Base-by-base conservation (phyloP, 2,888 invertebrate species). In the Apamea sordens region DNA sequence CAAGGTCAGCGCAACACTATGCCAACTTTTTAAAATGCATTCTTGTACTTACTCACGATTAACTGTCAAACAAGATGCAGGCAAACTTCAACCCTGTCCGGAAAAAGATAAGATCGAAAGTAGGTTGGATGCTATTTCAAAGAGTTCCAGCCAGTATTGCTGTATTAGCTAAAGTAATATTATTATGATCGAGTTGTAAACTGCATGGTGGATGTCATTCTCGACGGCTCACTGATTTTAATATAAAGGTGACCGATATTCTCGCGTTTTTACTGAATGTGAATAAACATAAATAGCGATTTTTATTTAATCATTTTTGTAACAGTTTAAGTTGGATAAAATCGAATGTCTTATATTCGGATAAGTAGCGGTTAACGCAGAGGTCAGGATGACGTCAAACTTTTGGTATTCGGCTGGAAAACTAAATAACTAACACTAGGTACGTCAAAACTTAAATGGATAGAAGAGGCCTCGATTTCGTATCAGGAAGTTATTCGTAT, bases 1-100 rank as follows among this genome's bases (percentile, higher is more conserved):
- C 85, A 89, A 89, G 88, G 89, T 86, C 78, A 78, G 67, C 75
- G 15, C 86, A 83, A 56, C 88, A 86, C 88, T 89, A 89, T 44
- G 82, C 74, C 70, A 69, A 85, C 75, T 83, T 88, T 89, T 86
- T 78, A 68, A 88, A 85, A 86, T 88, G 86, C 86, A 88, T 82
- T 76, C 71, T 44, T 79, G 28, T 53, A 63, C 36, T 53, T 53
- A 63, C 36, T 53, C 69, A 67, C 56, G 6, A 47, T 61, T 56
- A 50, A 61, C 32, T 76, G 67, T 72, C 74, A 76, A 64, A 13
- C 13, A 1, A 28, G 18, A 61, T 11, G 32, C 76, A 75, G 44
- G 3, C 44, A 11, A 83, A 65, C 28, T 67, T 70, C 21, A 67
- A 77, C 74, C 65, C 15, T 80, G 47, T 21, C 0, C 0, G 0